Conservation (phyloP, 1,140 invertebrate genomes). For the Drosophila athabasca region DNA sequence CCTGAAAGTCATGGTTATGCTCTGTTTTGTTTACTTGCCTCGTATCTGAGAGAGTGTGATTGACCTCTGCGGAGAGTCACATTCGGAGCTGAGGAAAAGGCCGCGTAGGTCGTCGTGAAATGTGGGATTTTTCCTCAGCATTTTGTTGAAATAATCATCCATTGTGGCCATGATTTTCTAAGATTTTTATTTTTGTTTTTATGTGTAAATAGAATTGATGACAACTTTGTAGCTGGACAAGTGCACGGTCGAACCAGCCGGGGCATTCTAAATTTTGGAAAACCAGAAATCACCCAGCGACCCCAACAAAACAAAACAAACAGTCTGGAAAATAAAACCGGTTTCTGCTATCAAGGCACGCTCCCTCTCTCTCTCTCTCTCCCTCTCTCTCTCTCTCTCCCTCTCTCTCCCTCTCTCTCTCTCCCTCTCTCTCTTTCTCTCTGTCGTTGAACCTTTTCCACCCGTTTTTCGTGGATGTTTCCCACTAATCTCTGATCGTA, state of each 20-base stretch:
- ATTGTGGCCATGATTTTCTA: constrained; percentile 34
- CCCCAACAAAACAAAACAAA: background rate
- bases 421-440: background rate
- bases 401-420: too few species aligned
- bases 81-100: constrained; percentile 34
- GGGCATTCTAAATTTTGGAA: constrained; percentile 29
- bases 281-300: constrained; percentile 7
- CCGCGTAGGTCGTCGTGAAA: constrained; percentile 31
- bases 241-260: constrained; percentile 24
- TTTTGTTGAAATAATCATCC: constrained; percentile 54
- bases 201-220: too few species aligned
- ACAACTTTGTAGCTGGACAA: background rate
- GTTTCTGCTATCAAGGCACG: constrained; percentile 36
- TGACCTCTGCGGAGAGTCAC: constrained; percentile 34
- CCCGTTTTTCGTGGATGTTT: constrained; percentile 46
- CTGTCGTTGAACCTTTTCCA: background rate
- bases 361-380: background rate
- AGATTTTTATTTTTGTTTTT: background rate
- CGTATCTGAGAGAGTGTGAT: constrained; percentile 58
- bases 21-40: constrained; percentile 35
- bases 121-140: constrained; percentile 35
- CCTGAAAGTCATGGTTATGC: background rate
- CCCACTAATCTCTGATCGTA: constrained; percentile 18
- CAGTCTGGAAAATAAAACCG: constrained; percentile 30
- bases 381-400: too few species aligned